Evolutionary conservation across 1,140 invertebrate genomes (phyloP).

Genomic region (Ruditapes philippinarum): DNA sequence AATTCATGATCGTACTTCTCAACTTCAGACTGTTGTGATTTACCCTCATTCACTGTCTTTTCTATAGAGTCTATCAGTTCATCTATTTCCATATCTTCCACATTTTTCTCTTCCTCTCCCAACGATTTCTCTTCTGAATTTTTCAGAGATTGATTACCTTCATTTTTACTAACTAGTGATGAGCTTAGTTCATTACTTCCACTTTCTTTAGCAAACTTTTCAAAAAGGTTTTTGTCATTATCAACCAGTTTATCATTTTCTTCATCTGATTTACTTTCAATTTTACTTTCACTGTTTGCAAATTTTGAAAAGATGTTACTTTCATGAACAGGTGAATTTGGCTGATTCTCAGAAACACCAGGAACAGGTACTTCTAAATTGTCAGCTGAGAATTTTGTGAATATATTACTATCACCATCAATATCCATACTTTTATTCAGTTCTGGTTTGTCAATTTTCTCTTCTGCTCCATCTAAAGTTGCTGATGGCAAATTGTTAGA

Average conservation of each 20-base stretch:
- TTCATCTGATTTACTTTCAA: background rate
- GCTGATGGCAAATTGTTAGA: too few species aligned
- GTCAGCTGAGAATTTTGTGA: background rate
- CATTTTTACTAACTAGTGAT: background rate
- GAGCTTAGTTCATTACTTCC: background rate
- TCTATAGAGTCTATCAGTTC: conserved; percentile 12
- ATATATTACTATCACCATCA: background rate
- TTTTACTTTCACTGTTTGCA: background rate
- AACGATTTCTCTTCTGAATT: background rate
- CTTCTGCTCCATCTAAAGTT: too few species aligned
- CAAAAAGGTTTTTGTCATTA: background rate
- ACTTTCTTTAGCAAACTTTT: background rate
- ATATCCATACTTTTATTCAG: background rate
- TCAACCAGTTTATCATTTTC: background rate
- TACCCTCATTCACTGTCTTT: background rate
- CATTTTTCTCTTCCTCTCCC: background rate
- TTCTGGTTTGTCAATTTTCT: background rate
- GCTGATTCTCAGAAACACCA: background rate
- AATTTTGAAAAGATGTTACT: conserved; percentile 6
- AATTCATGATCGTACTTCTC: background rate
- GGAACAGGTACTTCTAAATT: background rate
- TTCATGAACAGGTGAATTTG: background rate
- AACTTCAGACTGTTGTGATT: background rate
- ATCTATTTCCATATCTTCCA: conserved; percentile 29
- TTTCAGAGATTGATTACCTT: too few species aligned